Evolutionary conservation across 2,888 invertebrate species (phyloP).

Genomic region (Diarsia dahlii): DNA sequence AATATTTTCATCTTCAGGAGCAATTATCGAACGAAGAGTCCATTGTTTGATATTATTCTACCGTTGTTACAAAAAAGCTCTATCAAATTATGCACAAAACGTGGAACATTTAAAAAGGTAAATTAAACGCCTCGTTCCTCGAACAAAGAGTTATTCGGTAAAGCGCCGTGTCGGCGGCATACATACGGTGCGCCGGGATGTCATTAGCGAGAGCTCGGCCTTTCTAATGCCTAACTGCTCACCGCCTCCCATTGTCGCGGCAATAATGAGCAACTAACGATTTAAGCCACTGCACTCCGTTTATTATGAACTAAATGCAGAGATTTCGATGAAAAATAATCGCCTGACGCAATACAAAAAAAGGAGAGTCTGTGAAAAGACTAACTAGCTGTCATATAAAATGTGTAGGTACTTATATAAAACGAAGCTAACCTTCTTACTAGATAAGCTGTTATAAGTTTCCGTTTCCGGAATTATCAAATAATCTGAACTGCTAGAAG

Average conservation of each 20-base stretch:
- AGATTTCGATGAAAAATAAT: slow-evolving; percentile 54
- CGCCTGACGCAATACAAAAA: slow-evolving; percentile 23
- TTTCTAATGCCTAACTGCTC: slow-evolving; percentile 90
- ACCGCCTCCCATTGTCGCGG: slow-evolving; percentile 86
- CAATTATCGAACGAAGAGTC: slow-evolving; percentile 27
- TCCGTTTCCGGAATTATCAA: neutral
- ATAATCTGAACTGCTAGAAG: neutral
- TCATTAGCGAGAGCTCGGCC: slow-evolving; percentile 88
- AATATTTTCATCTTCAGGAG: neutral
- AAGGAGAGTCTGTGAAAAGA: neutral
- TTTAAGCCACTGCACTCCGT: slow-evolving; percentile 78
- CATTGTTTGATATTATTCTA: slow-evolving; percentile 26
- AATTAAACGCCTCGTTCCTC: slow-evolving; percentile 68
- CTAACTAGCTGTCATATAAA: neutral
- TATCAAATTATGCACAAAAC: slow-evolving; percentile 62
- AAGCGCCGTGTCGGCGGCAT: slow-evolving; percentile 78
- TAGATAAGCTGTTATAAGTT: neutral
- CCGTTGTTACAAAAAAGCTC: slow-evolving; percentile 47
- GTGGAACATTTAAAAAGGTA: slow-evolving; percentile 66
- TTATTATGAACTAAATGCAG: slow-evolving; percentile 61
- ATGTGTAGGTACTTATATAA: neutral
- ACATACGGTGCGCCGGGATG: slow-evolving; percentile 82
- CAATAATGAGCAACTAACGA: slow-evolving; percentile 89
- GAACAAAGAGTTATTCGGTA: slow-evolving; percentile 86
- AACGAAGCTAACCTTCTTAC: neutral